Base-by-base conservation (phyloP, 2,797 vertebrate species). In the Potorous gilbertii region DNA sequence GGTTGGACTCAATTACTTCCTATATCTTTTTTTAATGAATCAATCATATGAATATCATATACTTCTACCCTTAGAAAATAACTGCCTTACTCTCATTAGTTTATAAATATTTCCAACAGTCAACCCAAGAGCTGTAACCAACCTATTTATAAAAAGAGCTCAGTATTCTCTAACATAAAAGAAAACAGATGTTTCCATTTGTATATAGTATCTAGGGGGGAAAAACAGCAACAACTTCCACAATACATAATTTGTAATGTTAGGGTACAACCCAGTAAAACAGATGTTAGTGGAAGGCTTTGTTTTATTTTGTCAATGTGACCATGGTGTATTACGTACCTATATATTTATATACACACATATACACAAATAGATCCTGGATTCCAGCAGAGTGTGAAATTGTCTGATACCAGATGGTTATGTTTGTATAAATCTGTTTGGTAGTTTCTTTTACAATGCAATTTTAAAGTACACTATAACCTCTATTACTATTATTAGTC, bases 91-190 rank as follows among this genome's bases (percentile, higher is more conserved):
- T 94, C n/a, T 92, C 81, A 52, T 1, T 27, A 55, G 21, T 57
- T 29, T 57, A 57, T 57, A 57, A 57, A 57, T 57, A 57, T 57
- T 57, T 57, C 56, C 56, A 57, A 57, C 56, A 57, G 5, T 28
- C 50, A 93, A 57, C 40, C 27, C 21, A 94, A 93, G 9, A 91
- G 92, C 46, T 50, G 27, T 50, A 94, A 92, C 57, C 11, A 91
- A 94, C 31, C 29, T 31, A 66, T 90, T 74, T 74, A 11, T 59
- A 59, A 59, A 31, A 31, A 59, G 57, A 59, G 57, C 29, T 92
- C 91, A 57, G 56, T 57, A 27, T 28, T 92, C 50, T 57, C 81
- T 52, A 94, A 95, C 40, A 55, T 11, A 94, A 92, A 94, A 94
- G n/a, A 56, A 94, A 95, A 87, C 27, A 91, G 56, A 81, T 28